These are phyloP conservation scores for Oreotragus oreotragus DNA, from an alignment of 2,113 vertebrate genomes.

Conservation along the genomic window DNA sequence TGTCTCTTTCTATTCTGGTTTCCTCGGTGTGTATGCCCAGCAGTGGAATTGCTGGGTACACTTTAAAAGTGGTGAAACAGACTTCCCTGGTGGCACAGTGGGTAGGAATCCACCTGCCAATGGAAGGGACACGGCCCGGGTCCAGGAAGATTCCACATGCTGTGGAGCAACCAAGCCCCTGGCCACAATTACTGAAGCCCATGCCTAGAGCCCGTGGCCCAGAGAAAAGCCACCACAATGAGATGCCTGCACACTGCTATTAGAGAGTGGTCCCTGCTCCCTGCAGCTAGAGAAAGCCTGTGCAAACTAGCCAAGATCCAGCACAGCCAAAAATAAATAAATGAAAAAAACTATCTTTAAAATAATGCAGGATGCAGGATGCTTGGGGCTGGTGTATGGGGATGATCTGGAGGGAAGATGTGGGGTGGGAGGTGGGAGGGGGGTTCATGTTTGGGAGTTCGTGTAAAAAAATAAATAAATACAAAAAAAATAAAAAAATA, in stretches of 20 bases:
- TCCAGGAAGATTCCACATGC: background rate
- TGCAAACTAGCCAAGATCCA: background rate
- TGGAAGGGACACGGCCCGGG: rapidly evolving
- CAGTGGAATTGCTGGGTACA: too few relatives aligned
- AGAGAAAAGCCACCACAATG: background rate
- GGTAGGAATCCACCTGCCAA: background rate
- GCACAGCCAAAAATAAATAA: background rate
- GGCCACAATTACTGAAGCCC: background rate
- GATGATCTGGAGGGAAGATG: too few relatives aligned
- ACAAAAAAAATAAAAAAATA: background rate
- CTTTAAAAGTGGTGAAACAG: background rate
- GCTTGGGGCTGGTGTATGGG: too few relatives aligned
- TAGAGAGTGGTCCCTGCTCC: background rate
- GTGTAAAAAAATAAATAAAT: background rate
- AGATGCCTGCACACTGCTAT: rapidly evolving
- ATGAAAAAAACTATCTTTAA: background rate
- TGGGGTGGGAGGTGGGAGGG: too few relatives aligned
- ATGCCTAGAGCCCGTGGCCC: background rate
- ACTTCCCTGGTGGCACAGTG: background rate
- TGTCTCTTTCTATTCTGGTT: too few relatives aligned
- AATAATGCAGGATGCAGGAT: too few relatives aligned
- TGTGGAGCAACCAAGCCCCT: background rate
- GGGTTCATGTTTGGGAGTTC: too few relatives aligned
- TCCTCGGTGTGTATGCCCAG: too few relatives aligned
- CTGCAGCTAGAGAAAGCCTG: background rate